Evolutionary conservation across 2,113 vertebrate genomes (phyloP).

Genomic region (Actenoides lindsayi): DNA sequence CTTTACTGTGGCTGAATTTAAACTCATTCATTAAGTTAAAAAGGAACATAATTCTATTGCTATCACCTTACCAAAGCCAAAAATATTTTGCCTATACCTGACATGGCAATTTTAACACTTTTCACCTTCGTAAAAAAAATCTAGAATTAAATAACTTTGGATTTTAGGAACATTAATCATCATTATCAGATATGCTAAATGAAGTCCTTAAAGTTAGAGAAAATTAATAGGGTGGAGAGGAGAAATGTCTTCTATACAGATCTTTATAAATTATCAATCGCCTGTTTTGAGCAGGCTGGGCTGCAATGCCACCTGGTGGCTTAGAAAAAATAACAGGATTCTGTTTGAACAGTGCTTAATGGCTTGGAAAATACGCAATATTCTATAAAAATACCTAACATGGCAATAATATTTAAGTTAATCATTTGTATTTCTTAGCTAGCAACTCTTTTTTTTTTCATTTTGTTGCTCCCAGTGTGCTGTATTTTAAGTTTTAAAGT

Average conservation of each 20-base stretch:
- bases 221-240: not conserved
- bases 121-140: not conserved
- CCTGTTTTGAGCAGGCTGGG: constrained; percentile 76
- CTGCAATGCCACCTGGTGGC: constrained; percentile 95
- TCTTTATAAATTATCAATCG: not conserved
- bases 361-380: not conserved
- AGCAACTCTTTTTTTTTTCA: not conserved
- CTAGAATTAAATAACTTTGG: not conserved
- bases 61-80: not conserved
- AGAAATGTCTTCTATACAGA: not conserved
- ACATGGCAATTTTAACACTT: not conserved
- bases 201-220: not conserved
- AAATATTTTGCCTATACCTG: not conserved
- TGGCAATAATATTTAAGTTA: not conserved
- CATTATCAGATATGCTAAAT: not conserved
- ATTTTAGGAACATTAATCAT: not conserved
- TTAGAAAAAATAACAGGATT: constrained; percentile 20
- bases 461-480: not conserved
- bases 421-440: not conserved
- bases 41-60: not conserved
- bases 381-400: constrained; percentile 23
- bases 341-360: not conserved
- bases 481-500: constrained; percentile 17
- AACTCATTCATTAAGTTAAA: constrained; percentile 26
- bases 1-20: constrained; percentile 2